phyloP scores from a whole-genome alignment of 2,888 invertebrate genomes.

The Malthinus flaveolus region DNA sequence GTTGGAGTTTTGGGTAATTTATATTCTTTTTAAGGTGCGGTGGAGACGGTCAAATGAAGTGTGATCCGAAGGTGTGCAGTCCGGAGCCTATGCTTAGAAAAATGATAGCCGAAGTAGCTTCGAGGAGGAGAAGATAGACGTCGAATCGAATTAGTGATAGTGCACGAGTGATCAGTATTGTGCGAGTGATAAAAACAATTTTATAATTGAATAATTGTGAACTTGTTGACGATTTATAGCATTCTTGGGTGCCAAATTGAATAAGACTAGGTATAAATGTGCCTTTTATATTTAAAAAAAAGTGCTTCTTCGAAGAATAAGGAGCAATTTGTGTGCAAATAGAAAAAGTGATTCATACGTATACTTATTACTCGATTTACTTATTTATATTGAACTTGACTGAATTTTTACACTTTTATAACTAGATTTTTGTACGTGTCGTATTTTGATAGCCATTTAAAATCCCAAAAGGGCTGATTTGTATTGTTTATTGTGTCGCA shows the following conservation, averaged over 20 bases:
- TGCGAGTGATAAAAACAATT: constrained; percentile 52
- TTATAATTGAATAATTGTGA: constrained; percentile 48
- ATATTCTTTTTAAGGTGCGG: constrained; percentile 72
- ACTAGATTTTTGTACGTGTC: constrained; percentile 50
- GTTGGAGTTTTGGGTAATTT: background rate
- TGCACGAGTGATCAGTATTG: constrained; percentile 45
- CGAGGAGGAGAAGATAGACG: constrained; percentile 70
- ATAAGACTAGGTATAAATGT: constrained; percentile 51
- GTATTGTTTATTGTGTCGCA: constrained; percentile 54
- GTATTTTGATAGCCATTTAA: constrained; percentile 53
- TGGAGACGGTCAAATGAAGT: constrained; percentile 91
- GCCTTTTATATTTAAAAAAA: constrained; percentile 44
- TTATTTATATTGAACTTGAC: constrained; percentile 45
- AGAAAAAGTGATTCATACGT: constrained; percentile 39
- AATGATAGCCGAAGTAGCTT: constrained; percentile 84
- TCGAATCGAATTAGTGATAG: constrained; percentile 42
- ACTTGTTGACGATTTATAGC: constrained; percentile 43
- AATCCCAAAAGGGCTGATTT: constrained; percentile 36
- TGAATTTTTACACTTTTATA: constrained; percentile 51
- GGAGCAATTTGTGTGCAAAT: constrained; percentile 25
- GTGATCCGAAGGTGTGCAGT: constrained; percentile 87
- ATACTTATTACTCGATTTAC: constrained; percentile 38
- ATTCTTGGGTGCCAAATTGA: constrained; percentile 58
- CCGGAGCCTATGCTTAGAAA: constrained; percentile 89
- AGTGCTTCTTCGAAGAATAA: constrained; percentile 12